A percentile compares a stretch with the other conserved stretches of the same genome.
Conservation (phyloP, 2,113 vertebrate species). For the Narcine bancroftii region DNA sequence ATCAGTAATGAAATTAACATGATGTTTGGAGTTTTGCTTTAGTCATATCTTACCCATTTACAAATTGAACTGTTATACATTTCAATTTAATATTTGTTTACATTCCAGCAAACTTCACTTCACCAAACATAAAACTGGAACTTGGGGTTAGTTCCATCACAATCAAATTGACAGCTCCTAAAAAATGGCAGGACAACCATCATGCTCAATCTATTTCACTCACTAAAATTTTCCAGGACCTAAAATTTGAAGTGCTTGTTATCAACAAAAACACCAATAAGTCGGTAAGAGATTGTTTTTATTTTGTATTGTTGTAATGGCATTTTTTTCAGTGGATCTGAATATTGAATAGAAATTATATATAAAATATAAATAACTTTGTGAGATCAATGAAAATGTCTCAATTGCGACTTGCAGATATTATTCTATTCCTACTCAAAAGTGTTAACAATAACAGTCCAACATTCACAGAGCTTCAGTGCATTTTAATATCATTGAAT, state of each 20-base stretch:
- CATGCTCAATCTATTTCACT: slow-evolving; percentile 49
- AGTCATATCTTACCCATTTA: neutral
- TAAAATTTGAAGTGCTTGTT: slow-evolving; percentile 68
- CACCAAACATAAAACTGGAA: slow-evolving; percentile 61
- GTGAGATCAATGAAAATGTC: too few species aligned
- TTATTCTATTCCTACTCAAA: too few species aligned
- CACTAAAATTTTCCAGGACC: slow-evolving; percentile 55
- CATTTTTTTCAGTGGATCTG: too few species aligned
- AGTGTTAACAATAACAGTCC: too few species aligned
- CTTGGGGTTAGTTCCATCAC: slow-evolving; percentile 55
- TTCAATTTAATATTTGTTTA: neutral
- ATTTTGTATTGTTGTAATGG: neutral
- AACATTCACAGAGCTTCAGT: too few species aligned
- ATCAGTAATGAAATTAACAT: neutral
- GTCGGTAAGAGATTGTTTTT: slow-evolving; percentile 53
- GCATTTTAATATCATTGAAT: too few species aligned
- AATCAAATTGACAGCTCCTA: slow-evolving; percentile 63
- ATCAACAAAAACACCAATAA: slow-evolving; percentile 51
- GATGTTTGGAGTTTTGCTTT: neutral
- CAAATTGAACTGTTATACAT: too few species aligned
- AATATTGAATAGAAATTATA: too few species aligned
- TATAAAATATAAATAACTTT: too few species aligned
- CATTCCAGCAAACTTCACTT: slow-evolving; percentile 64
- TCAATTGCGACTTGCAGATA: too few species aligned
- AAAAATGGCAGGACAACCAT: slow-evolving; percentile 59